These are phyloP conservation scores for Taphrorychus bicolor DNA, from an alignment of 2,888 invertebrate species.

Conservation along the genomic window DNA sequence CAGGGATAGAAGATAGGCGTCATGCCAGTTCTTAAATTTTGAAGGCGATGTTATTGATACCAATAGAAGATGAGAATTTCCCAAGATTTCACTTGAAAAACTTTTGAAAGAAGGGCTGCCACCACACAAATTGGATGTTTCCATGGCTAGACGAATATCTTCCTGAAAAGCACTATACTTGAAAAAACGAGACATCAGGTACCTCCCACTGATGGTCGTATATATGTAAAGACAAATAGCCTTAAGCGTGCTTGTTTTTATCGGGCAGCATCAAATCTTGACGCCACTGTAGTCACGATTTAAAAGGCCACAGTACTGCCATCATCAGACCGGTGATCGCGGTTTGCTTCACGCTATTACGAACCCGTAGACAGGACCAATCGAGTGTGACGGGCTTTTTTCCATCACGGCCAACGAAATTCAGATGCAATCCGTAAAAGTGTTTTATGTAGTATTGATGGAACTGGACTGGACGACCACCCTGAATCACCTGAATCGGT, in stretches of 20 bases:
- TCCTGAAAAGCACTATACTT: too few species aligned
- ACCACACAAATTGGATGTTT: too few species aligned
- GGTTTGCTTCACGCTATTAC: constrained; percentile 34
- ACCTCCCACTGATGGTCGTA: too few species aligned
- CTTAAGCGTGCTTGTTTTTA: not conserved
- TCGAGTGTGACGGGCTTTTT: constrained; percentile 29
- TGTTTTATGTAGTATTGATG: not conserved
- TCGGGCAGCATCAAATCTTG: constrained; percentile 4
- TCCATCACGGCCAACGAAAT: constrained; percentile 17
- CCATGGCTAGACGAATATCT: too few species aligned
- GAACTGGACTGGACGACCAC: not conserved
- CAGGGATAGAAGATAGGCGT: too few species aligned
- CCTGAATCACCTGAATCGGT: not conserved
- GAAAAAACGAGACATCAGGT: too few species aligned
- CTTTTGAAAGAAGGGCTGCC: too few species aligned
- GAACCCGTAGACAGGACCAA: constrained; percentile 28
- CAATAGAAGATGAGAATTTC: too few species aligned
- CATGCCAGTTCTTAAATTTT: too few species aligned
- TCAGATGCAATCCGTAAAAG: constrained; percentile 21
- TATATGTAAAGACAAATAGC: not conserved
- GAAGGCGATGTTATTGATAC: too few species aligned
- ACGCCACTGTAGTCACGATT: constrained; percentile 32
- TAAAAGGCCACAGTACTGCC: constrained; percentile 31
- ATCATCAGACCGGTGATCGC: constrained; percentile 27
- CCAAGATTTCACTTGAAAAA: too few species aligned